Evolutionary conservation across 2,797 vertebrate genomes (phyloP).

Genomic region (Paedocypris micromegethes): DNA sequence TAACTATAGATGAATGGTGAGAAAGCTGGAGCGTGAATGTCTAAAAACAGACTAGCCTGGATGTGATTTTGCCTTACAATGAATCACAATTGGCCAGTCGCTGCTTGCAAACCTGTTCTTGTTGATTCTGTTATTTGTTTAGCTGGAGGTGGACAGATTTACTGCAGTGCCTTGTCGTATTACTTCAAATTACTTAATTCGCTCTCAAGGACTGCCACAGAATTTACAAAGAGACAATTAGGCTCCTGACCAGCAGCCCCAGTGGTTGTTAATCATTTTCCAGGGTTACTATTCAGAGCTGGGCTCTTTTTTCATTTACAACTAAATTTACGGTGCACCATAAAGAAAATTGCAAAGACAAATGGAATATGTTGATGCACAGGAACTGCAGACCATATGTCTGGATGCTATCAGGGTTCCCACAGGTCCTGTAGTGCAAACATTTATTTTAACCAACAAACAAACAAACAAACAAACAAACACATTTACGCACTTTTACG

Average conservation of each 20-base stretch:
- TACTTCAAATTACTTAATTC: conserved; percentile 67
- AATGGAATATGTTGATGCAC: conserved; percentile 51
- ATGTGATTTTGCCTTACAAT: not conserved
- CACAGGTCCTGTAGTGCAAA: conserved; percentile 41
- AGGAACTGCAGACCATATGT: conserved; percentile 55
- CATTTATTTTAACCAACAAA: conserved; percentile 20
- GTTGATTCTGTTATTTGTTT: conserved; percentile 20
- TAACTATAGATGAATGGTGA: conserved; percentile 28
- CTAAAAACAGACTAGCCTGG: conserved; percentile 14
- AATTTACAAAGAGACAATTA: conserved; percentile 73
- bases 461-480: conserved; percentile 25
- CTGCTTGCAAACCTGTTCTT: conserved; percentile 4
- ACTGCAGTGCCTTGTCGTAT: conserved; percentile 63
- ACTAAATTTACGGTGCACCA: conserved; percentile 61
- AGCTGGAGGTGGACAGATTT: conserved; percentile 59
- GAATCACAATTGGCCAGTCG: not conserved
- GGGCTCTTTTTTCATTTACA: conserved; percentile 35
- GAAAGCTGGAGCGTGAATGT: conserved; percentile 15
- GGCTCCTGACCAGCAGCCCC: conserved; percentile 68
- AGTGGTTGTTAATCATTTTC: conserved; percentile 70
- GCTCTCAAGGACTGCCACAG: conserved; percentile 66
- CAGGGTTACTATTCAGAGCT: conserved; percentile 63
- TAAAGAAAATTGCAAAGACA: conserved; percentile 50
- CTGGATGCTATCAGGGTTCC: conserved; percentile 53
- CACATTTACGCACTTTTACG: conserved; percentile 11